Percentiles rank a stretch among this genome's conserved stretches.
Conservation (phyloP, 2,888 invertebrate species). For the Drosophila borborema region DNA sequence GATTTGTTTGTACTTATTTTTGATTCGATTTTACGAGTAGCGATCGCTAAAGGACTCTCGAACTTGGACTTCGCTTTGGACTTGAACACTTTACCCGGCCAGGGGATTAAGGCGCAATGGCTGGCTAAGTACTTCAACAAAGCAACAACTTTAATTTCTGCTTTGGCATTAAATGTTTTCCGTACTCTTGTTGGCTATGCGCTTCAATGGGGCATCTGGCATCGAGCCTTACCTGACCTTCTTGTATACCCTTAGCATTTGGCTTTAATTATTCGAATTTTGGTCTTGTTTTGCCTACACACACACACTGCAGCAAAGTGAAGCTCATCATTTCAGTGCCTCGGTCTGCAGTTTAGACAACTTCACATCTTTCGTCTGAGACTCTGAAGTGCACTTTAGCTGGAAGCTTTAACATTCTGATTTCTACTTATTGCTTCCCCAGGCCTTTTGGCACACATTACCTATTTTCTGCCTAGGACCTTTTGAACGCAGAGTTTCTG, state of each 20-base stretch:
- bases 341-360: not conserved
- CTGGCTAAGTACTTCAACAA: slow-evolving; percentile 9
- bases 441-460: not conserved
- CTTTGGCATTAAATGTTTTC: not conserved
- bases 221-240: not conserved
- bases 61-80: slow-evolving; percentile 14
- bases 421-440: not conserved
- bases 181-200: not conserved
- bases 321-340: not conserved
- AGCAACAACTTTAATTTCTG: slow-evolving; percentile 3
- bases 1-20: slow-evolving; percentile 68
- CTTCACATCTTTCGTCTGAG: not conserved
- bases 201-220: not conserved
- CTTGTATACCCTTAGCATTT: not conserved
- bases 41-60: slow-evolving; percentile 36
- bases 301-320: too few relatives aligned
- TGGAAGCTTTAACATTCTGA: not conserved
- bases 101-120: not conserved
- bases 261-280: slow-evolving; percentile 2
- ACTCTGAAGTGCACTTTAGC: slow-evolving; percentile 4
- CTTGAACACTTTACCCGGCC: slow-evolving; percentile 1
- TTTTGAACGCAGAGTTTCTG: not conserved
- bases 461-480: not conserved
- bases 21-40: slow-evolving; percentile 63
- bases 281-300: not conserved